A percentile compares a stretch with the other conserved stretches of the same genome.
These are phyloP conservation scores for Dendrolimus punctatus DNA, from an alignment of 1,140 invertebrate genomes.

Conservation along the genomic window DNA sequence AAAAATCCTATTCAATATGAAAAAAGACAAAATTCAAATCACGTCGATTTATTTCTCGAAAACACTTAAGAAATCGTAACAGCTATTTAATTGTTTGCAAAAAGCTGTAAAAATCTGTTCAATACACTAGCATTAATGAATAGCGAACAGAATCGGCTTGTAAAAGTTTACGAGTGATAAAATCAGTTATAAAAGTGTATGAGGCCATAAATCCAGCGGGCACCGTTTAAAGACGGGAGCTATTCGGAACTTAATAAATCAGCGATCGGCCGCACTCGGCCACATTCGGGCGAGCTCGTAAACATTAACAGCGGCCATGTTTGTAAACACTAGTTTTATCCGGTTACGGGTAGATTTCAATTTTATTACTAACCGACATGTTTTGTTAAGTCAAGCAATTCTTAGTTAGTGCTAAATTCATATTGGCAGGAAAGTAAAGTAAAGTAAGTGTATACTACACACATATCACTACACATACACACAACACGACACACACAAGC, in stretches of 20 bases:
- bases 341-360: slow-evolving; percentile 31
- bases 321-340: slow-evolving; percentile 43
- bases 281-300: slow-evolving; percentile 40
- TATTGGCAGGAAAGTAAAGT: too few relatives aligned
- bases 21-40: too few relatives aligned
- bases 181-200: slow-evolving; percentile 66
- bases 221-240: slow-evolving; percentile 50
- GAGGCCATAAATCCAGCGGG: slow-evolving; percentile 45
- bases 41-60: too few relatives aligned
- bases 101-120: not conserved
- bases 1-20: too few relatives aligned
- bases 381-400: too few relatives aligned
- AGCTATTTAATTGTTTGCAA: not conserved
- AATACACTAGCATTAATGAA: slow-evolving; percentile 34
- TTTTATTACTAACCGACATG: slow-evolving; percentile 28
- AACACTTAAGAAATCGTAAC: too few relatives aligned
- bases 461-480: too few relatives aligned
- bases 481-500: too few relatives aligned
- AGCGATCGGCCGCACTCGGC: slow-evolving; percentile 36
- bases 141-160: slow-evolving; percentile 34
- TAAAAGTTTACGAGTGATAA: slow-evolving; percentile 62
- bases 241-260: slow-evolving; percentile 56
- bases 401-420: too few relatives aligned
- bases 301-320: slow-evolving; percentile 39
- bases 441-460: too few relatives aligned